A percentile compares a stretch with the other conserved stretches of the same genome.
Evolutionary conservation across 2,888 invertebrate species (phyloP).

Genomic region (Urechis unicinctus): DNA sequence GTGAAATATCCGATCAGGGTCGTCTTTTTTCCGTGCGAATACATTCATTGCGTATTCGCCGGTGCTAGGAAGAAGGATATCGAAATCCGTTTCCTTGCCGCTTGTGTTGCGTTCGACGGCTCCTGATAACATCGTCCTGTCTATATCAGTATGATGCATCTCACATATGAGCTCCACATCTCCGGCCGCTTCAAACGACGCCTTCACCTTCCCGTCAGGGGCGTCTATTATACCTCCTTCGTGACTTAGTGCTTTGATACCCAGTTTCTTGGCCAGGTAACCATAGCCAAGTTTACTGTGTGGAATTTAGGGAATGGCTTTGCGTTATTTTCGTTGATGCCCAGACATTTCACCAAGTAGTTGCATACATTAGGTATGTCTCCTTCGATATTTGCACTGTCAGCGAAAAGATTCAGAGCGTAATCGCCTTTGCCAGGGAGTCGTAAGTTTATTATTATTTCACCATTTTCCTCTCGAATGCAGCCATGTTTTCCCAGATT

Average conservation of each 20-base stretch:
- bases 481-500: conserved; percentile 35
- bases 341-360: conserved; percentile 31
- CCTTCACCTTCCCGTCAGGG: conserved; percentile 25
- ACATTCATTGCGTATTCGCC: conserved; percentile 43
- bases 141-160: conserved; percentile 31
- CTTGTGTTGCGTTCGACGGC: conserved; percentile 23
- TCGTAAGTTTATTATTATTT: conserved; percentile 35
- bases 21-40: conserved; percentile 32
- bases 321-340: conserved; percentile 22
- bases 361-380: conserved; percentile 42
- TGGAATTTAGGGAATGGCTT: conserved; percentile 36
- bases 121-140: conserved; percentile 25
- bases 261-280: conserved; percentile 26
- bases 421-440: conserved; percentile 38
- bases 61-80: conserved; percentile 32
- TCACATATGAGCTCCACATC: conserved; percentile 38
- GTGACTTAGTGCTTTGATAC: conserved; percentile 31
- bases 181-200: conserved; percentile 31
- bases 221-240: conserved; percentile 26
- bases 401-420: conserved; percentile 42
- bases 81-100: conserved; percentile 33
- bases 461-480: conserved; percentile 31
- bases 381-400: conserved; percentile 32
- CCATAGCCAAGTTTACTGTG: conserved; percentile 31
- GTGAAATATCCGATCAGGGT: conserved; percentile 17